These are phyloP conservation scores for Brevimyrus niger DNA, from an alignment of 2,113 vertebrate genomes.

Conservation along the genomic window DNA sequence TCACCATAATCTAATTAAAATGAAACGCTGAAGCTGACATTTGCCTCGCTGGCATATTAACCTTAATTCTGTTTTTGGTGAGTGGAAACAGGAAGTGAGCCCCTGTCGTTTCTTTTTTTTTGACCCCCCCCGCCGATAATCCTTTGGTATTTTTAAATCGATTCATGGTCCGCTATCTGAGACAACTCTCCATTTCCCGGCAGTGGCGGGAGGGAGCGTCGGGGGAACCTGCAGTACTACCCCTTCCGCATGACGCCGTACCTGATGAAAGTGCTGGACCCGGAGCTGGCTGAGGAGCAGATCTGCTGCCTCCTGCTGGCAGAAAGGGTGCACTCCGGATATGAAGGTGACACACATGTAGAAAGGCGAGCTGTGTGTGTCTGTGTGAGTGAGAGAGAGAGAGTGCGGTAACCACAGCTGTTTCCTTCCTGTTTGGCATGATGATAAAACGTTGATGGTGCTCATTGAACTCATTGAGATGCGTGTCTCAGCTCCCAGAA, in stretches of 20 bases:
- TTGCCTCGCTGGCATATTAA: background rate
- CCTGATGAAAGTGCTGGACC: slow-evolving; percentile 64
- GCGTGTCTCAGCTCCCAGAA: slow-evolving; percentile 70
- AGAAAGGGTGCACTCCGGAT: slow-evolving; percentile 77
- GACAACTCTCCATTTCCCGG: background rate
- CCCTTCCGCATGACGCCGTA: slow-evolving; percentile 79
- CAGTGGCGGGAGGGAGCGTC: slow-evolving; percentile 57
- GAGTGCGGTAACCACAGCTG: background rate
- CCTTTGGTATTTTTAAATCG: background rate
- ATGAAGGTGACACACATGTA: slow-evolving; percentile 64
- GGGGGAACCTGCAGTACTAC: slow-evolving; percentile 57
- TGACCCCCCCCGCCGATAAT: background rate
- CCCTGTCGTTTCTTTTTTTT: background rate
- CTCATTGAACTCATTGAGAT: background rate
- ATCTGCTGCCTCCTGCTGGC: slow-evolving; percentile 74
- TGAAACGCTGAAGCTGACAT: background rate
- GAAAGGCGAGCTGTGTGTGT: no score
- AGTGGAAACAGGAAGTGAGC: background rate
- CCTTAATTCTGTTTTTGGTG: background rate
- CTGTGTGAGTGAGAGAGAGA: no score
- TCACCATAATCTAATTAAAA: background rate
- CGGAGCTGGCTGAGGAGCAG: slow-evolving; percentile 53
- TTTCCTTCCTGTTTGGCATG: background rate
- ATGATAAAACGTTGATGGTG: background rate
- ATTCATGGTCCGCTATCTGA: background rate